A percentile compares a stretch with the other conserved stretches of the same genome.
Conservation (phyloP, 2,797 vertebrate genomes). For the Momotus momota region DNA sequence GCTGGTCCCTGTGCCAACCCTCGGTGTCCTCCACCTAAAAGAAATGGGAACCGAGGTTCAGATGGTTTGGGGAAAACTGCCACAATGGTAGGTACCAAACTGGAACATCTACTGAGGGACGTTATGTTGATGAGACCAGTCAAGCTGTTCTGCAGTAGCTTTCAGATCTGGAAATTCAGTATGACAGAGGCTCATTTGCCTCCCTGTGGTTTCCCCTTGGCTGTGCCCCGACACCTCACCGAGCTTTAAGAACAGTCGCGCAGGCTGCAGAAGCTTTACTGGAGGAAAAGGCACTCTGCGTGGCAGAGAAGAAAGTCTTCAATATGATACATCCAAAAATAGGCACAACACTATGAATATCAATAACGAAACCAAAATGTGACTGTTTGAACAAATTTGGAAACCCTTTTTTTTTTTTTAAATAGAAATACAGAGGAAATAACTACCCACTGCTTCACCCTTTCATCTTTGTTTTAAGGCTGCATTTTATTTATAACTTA, state of each 20-base stretch:
- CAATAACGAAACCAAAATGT: slow-evolving; percentile 48
- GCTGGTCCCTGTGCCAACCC: not conserved
- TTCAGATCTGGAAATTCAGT: not conserved
- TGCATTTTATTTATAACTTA: slow-evolving; percentile 53
- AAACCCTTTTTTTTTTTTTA: not conserved
- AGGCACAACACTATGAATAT: not conserved
- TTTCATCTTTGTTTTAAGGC: slow-evolving; percentile 39
- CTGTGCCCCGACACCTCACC: not conserved
- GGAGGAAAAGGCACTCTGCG: not conserved
- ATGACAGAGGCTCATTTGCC: not conserved
- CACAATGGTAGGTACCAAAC: not conserved
- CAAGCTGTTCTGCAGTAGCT: not conserved
- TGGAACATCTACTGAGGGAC: not conserved
- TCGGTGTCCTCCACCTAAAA: not conserved
- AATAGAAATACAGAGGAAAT: slow-evolving; percentile 28
- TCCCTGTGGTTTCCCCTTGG: not conserved
- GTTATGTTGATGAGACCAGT: not conserved
- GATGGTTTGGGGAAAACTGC: not conserved
- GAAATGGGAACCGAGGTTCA: not conserved
- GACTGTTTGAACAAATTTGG: slow-evolving; percentile 10
- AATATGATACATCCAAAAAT: not conserved
- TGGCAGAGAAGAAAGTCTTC: not conserved
- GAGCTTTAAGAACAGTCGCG: not conserved
- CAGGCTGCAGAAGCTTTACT: not conserved
- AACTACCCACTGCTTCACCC: not conserved